These are phyloP conservation scores for Dasyprocta punctata DNA, from an alignment of 2,113 vertebrate genomes.

Conservation along the genomic window DNA sequence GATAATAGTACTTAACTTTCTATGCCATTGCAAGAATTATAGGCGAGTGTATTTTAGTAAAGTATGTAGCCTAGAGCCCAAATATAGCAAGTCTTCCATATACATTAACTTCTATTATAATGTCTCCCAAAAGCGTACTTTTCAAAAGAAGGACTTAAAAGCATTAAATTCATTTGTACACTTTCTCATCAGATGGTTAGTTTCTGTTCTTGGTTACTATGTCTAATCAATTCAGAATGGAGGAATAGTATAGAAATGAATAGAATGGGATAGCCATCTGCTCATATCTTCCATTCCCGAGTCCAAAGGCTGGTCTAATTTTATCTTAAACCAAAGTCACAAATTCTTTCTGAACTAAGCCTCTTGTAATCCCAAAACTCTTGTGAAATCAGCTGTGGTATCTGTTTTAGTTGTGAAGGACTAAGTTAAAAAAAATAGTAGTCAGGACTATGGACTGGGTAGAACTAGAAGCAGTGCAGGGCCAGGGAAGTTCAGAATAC, in stretches of 20 bases:
- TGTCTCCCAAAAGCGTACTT: slow-evolving; percentile 15
- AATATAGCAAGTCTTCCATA: slow-evolving; percentile 10
- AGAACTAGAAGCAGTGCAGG: neutral
- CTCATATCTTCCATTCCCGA: neutral
- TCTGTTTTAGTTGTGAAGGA: neutral
- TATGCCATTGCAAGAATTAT: neutral
- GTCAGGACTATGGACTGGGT: neutral
- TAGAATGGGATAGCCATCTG: slow-evolving; percentile 38
- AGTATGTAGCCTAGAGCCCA: neutral
- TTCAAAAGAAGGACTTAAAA: slow-evolving; percentile 53
- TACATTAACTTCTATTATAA: neutral
- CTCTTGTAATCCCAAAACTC: slow-evolving; percentile 21
- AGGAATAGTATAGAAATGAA: slow-evolving; percentile 40
- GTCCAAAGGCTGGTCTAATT: slow-evolving; percentile 50
- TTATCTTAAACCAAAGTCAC: slow-evolving; percentile 61
- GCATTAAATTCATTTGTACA: slow-evolving; percentile 21
- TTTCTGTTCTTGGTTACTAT: slow-evolving; percentile 56
- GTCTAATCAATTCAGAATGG: slow-evolving; percentile 48
- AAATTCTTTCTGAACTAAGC: slow-evolving; percentile 35
- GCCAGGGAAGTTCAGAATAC: neutral
- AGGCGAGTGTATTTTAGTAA: neutral
- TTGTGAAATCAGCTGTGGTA: slow-evolving; percentile 2
- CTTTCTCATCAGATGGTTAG: slow-evolving; percentile 33
- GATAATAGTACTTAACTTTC: neutral
- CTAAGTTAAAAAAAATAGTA: neutral